Percentiles rank a stretch among this genome's conserved stretches.
These are phyloP conservation scores for Drosophila auraria DNA, from an alignment of 1,140 invertebrate genomes.

Conservation along the genomic window DNA sequence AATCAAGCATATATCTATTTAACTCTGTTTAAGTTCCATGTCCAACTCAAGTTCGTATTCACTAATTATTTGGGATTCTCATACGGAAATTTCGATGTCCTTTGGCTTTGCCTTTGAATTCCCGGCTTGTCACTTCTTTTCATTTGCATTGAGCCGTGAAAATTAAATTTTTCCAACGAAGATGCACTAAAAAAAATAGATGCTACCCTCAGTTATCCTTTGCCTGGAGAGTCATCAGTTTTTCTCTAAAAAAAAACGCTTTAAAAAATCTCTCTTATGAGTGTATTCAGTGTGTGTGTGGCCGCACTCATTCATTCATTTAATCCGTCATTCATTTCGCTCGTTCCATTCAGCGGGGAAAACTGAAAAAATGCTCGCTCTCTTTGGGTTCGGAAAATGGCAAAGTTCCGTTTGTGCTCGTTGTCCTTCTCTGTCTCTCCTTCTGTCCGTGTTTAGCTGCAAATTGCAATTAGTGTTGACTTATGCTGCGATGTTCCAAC, in stretches of 20 bases:
- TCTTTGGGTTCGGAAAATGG: slow-evolving; percentile 31
- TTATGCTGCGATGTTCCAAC: slow-evolving; percentile 64
- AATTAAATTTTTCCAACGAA: slow-evolving; percentile 66
- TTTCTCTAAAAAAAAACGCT: background rate
- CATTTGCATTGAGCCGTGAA: slow-evolving; percentile 53
- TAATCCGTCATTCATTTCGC: slow-evolving; percentile 20
- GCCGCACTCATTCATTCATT: slow-evolving; percentile 5
- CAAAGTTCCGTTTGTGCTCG: slow-evolving; percentile 19
- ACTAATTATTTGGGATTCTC: slow-evolving; percentile 22
- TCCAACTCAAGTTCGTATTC: slow-evolving; percentile 13
- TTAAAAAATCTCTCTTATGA: background rate
- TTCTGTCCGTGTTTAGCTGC: slow-evolving; percentile 53
- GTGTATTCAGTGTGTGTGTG: background rate
- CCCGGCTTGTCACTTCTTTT: slow-evolving; percentile 14
- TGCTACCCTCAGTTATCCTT: too few relatives aligned
- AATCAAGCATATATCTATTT: background rate
- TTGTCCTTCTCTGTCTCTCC: slow-evolving; percentile 8
- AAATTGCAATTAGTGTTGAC: slow-evolving; percentile 83
- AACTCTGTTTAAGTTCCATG: background rate
- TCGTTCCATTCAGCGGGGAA: slow-evolving; percentile 50
- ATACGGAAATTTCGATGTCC: too few relatives aligned
- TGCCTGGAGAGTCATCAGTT: too few relatives aligned
- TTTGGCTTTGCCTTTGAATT: slow-evolving; percentile 11
- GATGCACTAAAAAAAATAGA: slow-evolving; percentile 10
- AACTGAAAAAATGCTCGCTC: slow-evolving; percentile 34